A percentile compares a stretch with the other conserved stretches of the same genome.
Evolutionary conservation across 2,888 invertebrate genomes (phyloP).

Genomic region (Amblyteles armatorius): DNA sequence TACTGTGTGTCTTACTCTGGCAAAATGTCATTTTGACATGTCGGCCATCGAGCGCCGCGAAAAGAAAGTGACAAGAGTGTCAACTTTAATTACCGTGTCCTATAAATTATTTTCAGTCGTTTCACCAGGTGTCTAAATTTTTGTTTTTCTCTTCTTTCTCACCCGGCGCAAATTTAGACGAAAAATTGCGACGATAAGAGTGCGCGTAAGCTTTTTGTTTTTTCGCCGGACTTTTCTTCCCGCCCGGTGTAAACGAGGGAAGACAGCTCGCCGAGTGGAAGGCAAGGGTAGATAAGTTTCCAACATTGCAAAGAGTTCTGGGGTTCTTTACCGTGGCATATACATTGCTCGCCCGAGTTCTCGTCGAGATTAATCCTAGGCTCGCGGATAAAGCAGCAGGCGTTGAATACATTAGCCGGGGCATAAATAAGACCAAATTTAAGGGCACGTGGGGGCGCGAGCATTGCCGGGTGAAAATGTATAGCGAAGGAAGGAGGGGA

Average conservation of each 20-base stretch:
- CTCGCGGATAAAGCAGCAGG: conserved; percentile 78
- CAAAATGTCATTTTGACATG: not conserved
- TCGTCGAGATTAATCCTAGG: conserved; percentile 79
- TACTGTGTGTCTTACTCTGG: too few relatives aligned
- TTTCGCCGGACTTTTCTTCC: not conserved
- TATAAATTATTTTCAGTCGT: not conserved
- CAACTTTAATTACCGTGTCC: not conserved
- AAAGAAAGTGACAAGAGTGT: not conserved
- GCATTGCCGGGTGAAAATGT: conserved; percentile 16
- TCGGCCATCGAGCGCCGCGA: not conserved
- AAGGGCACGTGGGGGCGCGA: conserved; percentile 76
- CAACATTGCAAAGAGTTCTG: conserved; percentile 37
- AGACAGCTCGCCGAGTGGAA: conserved; percentile 12
- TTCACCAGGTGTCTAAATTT: not conserved
- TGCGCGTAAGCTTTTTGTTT: not conserved
- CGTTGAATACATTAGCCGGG: conserved; percentile 79
- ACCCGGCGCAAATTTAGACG: conserved; percentile 2
- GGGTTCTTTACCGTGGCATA: not conserved
- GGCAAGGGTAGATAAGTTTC: conserved; percentile 59
- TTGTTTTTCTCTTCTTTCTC: not conserved
- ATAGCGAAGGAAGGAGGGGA: conserved; percentile 9
- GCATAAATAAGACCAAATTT: conserved; percentile 83
- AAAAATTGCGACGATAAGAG: conserved; percentile 14
- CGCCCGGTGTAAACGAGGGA: conserved; percentile 7
- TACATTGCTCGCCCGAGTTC: conserved; percentile 59